Evolutionary conservation across 2,888 invertebrate genomes (phyloP), one percentile per base, ranked within the genome.

Genomic region (Hypercompe scribonia): DNA sequence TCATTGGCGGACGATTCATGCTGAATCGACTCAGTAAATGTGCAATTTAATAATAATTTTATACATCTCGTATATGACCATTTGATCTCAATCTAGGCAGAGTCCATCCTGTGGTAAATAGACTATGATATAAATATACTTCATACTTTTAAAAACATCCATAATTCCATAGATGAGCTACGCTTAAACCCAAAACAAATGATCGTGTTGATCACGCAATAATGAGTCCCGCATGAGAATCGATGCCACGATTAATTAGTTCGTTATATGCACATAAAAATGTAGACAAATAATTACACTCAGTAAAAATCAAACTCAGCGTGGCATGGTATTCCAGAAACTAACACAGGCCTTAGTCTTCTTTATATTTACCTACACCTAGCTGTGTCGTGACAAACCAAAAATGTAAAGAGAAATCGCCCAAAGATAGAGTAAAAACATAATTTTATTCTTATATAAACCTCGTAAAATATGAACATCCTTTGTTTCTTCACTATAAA

Each of bases 1-100:
- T 34, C 58, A 54, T 63, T 65, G 66, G 61, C 63, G 84, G 80
- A 79, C 34, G 78, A 13, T 71, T 13, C 21, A 80, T 81, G 70
- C 13, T 5, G 21, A 0, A 83, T 64, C 69, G 24, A 36, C 34
- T 58, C 75, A 79, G 68, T n/a, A 42, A 66, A 68, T 31, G n/a
- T n/a, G 7, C 7, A 2, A 10, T n/a, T n/a, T n/a, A 46, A 46
- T 46, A 2, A 50, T 21, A n/a, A n/a, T 24, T 24, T 50, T 10
- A 3, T 15, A 24, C 10, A 46, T 46, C 46, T 46, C 21, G 5
- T 7, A 3, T 3, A 21, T 46, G 18, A 21, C 21, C 18, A 18
- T 46, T 3, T 46, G 24, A 50, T 24, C 24, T 24, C 3, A 50
- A 50, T 24, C 24, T 4, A 50, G 50, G 10, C 8, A 50, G 5